Percentiles rank a stretch among this genome's conserved stretches.
Conservation (phyloP, 2,797 vertebrate genomes). For the Anisognathus igniventris region DNA sequence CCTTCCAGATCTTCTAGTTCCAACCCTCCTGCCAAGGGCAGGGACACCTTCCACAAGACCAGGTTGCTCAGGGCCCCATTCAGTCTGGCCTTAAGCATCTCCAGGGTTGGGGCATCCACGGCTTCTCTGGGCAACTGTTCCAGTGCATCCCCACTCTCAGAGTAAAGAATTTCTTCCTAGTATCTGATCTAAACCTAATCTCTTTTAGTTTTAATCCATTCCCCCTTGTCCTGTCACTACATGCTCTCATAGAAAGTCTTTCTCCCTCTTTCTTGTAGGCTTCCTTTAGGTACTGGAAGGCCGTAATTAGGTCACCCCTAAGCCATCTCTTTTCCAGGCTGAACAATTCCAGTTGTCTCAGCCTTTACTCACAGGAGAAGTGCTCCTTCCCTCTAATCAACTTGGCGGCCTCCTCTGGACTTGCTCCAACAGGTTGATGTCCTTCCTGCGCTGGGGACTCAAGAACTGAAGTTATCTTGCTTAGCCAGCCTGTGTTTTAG, state of each 20-base stretch:
- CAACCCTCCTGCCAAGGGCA: neutral
- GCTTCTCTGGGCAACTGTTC: neutral
- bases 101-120: neutral
- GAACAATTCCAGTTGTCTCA: neutral
- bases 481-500: neutral
- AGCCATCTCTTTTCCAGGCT: neutral
- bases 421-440: neutral
- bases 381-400: neutral
- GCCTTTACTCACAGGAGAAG: neutral
- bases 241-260: neutral
- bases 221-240: neutral
- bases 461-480: neutral
- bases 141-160: neutral
- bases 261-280: neutral
- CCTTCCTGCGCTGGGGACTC: neutral
- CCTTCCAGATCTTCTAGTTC: neutral
- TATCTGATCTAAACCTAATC: neutral
- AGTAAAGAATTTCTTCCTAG: neutral
- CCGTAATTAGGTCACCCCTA: neutral
- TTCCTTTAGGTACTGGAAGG: neutral
- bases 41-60: fast-evolving
- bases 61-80: neutral
- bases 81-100: neutral
- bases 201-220: neutral
- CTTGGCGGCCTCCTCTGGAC: neutral